phyloP scores from a whole-genome alignment of 1,140 invertebrate species.

The Drosophila pseudoananassae region DNA sequence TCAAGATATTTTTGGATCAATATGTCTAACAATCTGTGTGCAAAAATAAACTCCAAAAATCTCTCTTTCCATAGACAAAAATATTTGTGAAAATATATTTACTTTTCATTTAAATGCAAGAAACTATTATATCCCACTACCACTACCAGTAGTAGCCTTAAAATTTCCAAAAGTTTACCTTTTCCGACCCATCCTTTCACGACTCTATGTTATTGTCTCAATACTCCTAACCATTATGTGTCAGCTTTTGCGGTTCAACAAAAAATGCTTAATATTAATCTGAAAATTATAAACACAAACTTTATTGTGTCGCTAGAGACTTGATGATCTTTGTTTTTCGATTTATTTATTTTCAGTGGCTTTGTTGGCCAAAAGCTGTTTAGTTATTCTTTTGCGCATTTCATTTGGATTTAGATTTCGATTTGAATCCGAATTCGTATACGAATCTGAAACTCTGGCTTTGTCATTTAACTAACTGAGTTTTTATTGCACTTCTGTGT shows the following conservation, averaged over 20 bases:
- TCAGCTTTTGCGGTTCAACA: background rate
- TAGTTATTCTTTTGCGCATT: slow-evolving; percentile 64
- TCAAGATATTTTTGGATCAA: no score
- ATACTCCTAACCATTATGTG: background rate
- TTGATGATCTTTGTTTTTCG: slow-evolving; percentile 21
- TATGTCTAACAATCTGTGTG: no score
- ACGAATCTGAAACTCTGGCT: slow-evolving; percentile 9
- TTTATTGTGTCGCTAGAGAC: slow-evolving; percentile 64
- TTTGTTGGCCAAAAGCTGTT: background rate
- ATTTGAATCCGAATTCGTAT: slow-evolving; percentile 4
- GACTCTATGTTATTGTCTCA: no score
- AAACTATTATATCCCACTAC: no score
- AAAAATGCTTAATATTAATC: slow-evolving; percentile 63
- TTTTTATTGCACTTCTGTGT: slow-evolving; percentile 51
- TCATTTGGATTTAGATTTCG: slow-evolving; percentile 65
- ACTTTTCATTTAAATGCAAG: no score
- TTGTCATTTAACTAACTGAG: slow-evolving; percentile 54
- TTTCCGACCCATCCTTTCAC: no score
- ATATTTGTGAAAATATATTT: no score
- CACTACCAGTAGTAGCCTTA: no score
- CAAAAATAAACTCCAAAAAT: no score
- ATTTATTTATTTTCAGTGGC: slow-evolving; percentile 7
- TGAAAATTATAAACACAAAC: slow-evolving; percentile 54
- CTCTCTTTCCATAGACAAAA: no score
- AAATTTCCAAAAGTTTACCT: no score